phyloP scores from a whole-genome alignment of 2,797 vertebrate species.

The Poecilia wingei region DNA sequence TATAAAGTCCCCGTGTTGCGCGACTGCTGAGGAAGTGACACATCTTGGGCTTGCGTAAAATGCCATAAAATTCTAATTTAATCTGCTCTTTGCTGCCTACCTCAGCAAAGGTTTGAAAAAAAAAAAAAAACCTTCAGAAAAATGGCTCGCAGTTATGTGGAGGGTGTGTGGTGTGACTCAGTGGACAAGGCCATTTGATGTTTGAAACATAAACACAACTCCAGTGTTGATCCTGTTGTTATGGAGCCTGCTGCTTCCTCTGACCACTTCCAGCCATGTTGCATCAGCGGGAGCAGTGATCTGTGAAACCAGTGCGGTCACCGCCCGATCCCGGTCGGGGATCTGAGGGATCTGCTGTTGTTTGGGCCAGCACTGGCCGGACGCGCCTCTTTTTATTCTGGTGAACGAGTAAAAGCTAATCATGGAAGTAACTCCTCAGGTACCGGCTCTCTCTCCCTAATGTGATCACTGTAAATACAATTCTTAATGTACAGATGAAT shows the following conservation, averaged over 20 bases:
- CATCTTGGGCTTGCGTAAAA: slow-evolving; percentile 2
- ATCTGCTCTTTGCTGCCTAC: slow-evolving; percentile 53
- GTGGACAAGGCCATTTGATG: background rate
- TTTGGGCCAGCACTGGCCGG: slow-evolving; percentile 34
- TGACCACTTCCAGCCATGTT: slow-evolving; percentile 11
- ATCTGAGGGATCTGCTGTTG: slow-evolving; percentile 38
- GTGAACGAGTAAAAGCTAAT: slow-evolving; percentile 57
- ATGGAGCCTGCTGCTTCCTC: slow-evolving; percentile 14
- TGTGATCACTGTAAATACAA: slow-evolving; percentile 79
- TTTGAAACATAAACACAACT: slow-evolving; percentile 12
- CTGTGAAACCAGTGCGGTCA: slow-evolving; percentile 27
- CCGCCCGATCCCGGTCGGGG: slow-evolving; percentile 5
- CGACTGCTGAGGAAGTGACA: slow-evolving; percentile 32
- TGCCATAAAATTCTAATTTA: slow-evolving; percentile 15
- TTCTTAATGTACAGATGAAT: slow-evolving; percentile 76
- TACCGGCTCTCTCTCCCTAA: slow-evolving; percentile 70
- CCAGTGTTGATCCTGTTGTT: slow-evolving; percentile 18
- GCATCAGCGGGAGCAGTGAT: slow-evolving; percentile 16
- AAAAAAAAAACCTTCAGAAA: slow-evolving; percentile 15
- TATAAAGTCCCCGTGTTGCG: slow-evolving; percentile 8
- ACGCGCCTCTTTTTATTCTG: slow-evolving; percentile 46
- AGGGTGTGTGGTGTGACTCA: slow-evolving; percentile 24
- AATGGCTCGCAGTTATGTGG: background rate
- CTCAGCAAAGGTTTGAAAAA: slow-evolving; percentile 38
- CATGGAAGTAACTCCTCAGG: slow-evolving; percentile 76